A percentile compares a stretch with the other conserved stretches of the same genome.
Evolutionary conservation across 2,797 vertebrate species (phyloP).

Genomic region (Sciaenops ocellatus): DNA sequence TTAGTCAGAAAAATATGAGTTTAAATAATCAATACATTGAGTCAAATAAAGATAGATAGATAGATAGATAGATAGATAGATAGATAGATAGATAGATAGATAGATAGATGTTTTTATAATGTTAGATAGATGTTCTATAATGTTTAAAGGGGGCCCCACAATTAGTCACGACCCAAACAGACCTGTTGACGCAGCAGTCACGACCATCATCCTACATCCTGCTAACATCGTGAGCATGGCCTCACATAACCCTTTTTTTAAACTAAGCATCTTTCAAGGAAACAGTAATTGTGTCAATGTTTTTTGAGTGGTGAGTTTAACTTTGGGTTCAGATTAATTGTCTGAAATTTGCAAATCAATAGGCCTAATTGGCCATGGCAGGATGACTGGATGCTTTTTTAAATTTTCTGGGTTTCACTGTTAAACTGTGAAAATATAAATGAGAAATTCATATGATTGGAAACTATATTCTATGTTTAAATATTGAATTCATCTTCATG

Average conservation of each 20-base stretch:
- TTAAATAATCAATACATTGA: neutral
- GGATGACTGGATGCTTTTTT: neutral
- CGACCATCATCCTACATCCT: conserved; percentile 71
- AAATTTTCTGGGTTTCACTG: neutral
- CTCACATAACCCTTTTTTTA: conserved; percentile 3
- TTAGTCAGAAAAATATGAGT: neutral
- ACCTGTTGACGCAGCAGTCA: conserved; percentile 64
- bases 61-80: conserved; percentile 46
- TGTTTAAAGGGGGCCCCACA: neutral
- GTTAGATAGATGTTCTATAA: neutral
- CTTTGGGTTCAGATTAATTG: neutral
- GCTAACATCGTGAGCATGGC: conserved; percentile 3
- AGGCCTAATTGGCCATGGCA: neutral
- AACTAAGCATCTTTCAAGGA: conserved; percentile 2
- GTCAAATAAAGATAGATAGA: conserved; percentile 12
- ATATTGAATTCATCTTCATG: neutral
- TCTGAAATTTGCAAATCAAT: neutral
- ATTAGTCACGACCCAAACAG: conserved; percentile 53
- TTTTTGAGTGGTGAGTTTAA: neutral
- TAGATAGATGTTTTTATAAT: conserved; percentile 18
- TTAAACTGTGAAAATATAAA: neutral
- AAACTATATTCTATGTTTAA: neutral
- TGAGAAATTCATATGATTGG: neutral
- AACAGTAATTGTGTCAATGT: neutral
- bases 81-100: conserved; percentile 10